These are phyloP conservation scores for Spea bombifrons DNA, from an alignment of 2,113 vertebrate genomes.

Conservation along the genomic window DNA sequence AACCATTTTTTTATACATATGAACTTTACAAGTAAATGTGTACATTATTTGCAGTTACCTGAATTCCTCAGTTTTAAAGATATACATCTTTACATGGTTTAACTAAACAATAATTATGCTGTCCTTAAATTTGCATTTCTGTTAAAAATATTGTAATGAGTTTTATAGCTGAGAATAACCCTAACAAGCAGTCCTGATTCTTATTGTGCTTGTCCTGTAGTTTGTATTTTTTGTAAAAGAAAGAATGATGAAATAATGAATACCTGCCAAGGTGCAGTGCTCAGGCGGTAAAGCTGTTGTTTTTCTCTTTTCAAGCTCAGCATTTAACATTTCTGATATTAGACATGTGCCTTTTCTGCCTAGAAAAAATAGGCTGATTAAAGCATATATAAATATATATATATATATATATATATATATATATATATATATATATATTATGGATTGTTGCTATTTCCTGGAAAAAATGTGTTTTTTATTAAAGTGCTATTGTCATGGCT, in stretches of 20 bases:
- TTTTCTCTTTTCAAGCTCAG: neutral
- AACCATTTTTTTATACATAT: no score
- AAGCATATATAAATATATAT: no score
- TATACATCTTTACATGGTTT: neutral
- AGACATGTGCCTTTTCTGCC: neutral
- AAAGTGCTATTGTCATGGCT: no score
- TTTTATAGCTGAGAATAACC: neutral
- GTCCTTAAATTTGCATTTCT: no score
- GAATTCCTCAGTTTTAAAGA: no score
- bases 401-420: no score
- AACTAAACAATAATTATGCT: neutral
- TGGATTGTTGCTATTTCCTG: no score
- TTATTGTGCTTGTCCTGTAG: neutral
- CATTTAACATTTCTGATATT: neutral
- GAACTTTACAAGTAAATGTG: no score
- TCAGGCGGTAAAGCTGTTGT: neutral
- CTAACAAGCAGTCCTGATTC: neutral
- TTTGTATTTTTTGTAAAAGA: neutral
- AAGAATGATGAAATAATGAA: constrained; percentile 23
- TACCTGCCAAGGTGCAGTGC: constrained; percentile 9
- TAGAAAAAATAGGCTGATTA: no score
- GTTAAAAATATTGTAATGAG: neutral
- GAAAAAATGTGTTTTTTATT: no score
- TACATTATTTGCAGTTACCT: no score
- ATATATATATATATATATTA: no score